Evolutionary conservation across 2,113 vertebrate genomes (phyloP).

Genomic region (Mastomys natalensis): DNA sequence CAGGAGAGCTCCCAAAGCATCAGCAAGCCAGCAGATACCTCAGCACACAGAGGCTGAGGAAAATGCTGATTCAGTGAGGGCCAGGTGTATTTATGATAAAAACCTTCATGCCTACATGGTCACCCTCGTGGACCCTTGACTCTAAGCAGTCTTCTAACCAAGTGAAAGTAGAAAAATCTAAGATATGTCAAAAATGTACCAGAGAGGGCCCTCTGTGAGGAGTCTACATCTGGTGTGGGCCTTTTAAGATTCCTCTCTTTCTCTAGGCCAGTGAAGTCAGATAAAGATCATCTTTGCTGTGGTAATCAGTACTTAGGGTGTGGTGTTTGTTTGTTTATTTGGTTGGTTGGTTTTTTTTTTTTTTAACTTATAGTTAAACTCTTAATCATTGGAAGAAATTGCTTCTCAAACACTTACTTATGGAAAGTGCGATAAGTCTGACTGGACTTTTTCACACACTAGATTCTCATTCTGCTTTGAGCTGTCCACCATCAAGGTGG

Average conservation of each 20-base stretch:
- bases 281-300: constrained; percentile 86
- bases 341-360: constrained; percentile 55
- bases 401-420: constrained; percentile 77
- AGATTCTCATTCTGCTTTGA: constrained; percentile 59
- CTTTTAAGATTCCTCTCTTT: constrained; percentile 85
- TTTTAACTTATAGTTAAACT: constrained; percentile 85
- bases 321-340: constrained; percentile 70
- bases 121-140: constrained; percentile 63
- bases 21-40: constrained; percentile 42
- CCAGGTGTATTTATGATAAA: constrained; percentile 68
- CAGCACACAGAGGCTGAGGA: constrained; percentile 10
- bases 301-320: constrained; percentile 84
- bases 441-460: constrained; percentile 69
- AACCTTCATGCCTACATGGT: constrained; percentile 55
- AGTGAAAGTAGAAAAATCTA: constrained; percentile 88
- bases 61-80: constrained; percentile 56
- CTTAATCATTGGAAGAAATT: constrained; percentile 76
- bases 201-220: constrained; percentile 88
- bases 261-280: constrained; percentile 81
- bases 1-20: constrained; percentile 46
- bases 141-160: constrained; percentile 76
- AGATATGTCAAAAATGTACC: constrained; percentile 91
- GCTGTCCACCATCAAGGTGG: constrained; percentile 77
- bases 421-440: constrained; percentile 64
- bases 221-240: constrained; percentile 80